Base-by-base conservation (phyloP, 2,113 vertebrate genomes). In the Falco punctatus region DNA sequence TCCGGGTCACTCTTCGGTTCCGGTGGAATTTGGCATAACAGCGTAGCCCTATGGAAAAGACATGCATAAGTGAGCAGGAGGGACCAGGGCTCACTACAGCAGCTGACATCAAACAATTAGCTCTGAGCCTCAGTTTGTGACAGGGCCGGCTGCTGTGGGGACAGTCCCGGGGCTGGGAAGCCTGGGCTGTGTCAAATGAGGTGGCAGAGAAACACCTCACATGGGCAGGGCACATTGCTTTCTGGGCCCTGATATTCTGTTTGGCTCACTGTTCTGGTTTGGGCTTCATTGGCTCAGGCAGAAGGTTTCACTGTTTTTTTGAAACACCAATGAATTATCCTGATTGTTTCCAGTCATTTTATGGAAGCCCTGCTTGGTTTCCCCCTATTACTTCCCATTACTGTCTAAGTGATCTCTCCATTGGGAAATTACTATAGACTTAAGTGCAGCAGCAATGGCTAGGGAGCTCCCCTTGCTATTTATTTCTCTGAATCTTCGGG, bases 11-110 rank as follows among this genome's bases (percentile, higher is more conserved):
- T 48, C 99, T 98, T 27, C 99, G 98, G 97, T 99, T 99, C 94
- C 99, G 99, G 96, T 99, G 99, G 98, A 99, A 99, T 96, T 99
- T 99, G 85, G 99, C 99, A 0, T 99, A 99, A 91, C 99, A 99
- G 38, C 99, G 99, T 30, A 99, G 98, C 38, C 99, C 99, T 99
- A 70, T 2, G 70, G 13, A 10, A 61, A 70, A 97, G 84, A 82
- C 22, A 94, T 0, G 27, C 4, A 11, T 8, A n/a, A 33, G 49
- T 61, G 78, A 94, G 91, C 59, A 72, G 77, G 73, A 70, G 30
- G 62, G 70, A 79, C 15, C 67, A 48, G 69, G 67, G 64, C 65
- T 92, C 77, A 6, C 49, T 26, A 1, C 26, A 74, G 42, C 73
- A 75, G 19, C 14, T 12, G 32, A 69, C 30, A 57, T 9, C 77